These are phyloP conservation scores for Ophion ventricosus DNA, from an alignment of 2,888 invertebrate species.

Conservation along the genomic window DNA sequence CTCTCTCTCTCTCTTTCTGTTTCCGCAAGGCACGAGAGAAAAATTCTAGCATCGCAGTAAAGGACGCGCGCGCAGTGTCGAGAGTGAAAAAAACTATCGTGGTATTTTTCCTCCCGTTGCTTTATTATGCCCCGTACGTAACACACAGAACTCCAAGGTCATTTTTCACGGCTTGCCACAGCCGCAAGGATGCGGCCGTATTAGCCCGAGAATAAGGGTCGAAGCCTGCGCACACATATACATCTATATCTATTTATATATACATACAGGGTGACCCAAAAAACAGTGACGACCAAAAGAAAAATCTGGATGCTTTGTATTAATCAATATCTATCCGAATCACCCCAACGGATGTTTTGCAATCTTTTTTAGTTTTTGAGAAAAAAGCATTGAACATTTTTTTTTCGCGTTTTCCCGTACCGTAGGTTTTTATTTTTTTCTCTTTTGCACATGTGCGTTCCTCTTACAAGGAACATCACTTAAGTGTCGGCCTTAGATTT, in stretches of 20 bases:
- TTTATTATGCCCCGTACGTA: background rate
- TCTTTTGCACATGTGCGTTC: too few species aligned
- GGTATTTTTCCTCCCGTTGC: slow-evolving; percentile 5
- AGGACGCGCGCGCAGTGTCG: background rate
- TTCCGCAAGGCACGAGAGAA: background rate
- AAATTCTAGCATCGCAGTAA: background rate
- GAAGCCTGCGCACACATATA: background rate
- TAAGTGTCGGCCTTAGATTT: too few species aligned
- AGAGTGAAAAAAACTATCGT: background rate
- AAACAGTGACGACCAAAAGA: too few species aligned
- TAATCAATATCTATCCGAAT: too few species aligned
- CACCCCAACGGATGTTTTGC: too few species aligned
- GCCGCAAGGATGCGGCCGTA: slow-evolving; percentile 30
- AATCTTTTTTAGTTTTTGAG: too few species aligned
- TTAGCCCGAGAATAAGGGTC: slow-evolving; percentile 32
- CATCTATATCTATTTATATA: slow-evolving; percentile 3
- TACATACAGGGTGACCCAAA: background rate
- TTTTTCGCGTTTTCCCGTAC: too few species aligned
- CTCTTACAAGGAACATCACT: too few species aligned
- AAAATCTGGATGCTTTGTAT: too few species aligned
- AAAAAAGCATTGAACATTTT: too few species aligned
- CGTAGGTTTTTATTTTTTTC: too few species aligned
- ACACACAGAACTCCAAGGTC: slow-evolving; percentile 43
- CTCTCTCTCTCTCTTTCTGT: too few species aligned
- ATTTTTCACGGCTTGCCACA: slow-evolving; percentile 50